Conservation (phyloP, 2,113 vertebrate species). For the Calcarius ornatus region DNA sequence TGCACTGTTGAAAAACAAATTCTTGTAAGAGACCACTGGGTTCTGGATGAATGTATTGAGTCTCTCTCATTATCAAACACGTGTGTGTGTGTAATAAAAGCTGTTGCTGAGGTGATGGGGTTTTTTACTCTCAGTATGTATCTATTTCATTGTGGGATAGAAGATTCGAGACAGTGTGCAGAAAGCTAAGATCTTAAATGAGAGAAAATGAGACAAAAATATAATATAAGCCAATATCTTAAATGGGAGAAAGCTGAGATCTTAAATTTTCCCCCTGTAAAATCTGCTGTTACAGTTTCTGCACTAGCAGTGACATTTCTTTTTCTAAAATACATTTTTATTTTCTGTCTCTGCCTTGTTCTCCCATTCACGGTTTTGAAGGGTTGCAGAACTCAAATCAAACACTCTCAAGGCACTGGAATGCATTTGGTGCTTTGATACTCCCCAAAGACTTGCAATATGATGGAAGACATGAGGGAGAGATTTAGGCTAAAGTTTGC, state of each 20-base stretch:
- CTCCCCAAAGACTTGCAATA: not conserved
- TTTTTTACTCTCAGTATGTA: not conserved
- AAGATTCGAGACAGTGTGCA: not conserved
- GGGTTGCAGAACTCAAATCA: not conserved
- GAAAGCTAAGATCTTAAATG: not conserved
- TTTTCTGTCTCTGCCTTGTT: not conserved
- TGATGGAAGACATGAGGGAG: constrained; percentile 2
- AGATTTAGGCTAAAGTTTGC: not conserved
- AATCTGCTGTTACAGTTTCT: not conserved
- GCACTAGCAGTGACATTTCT: not conserved
- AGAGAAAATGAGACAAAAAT: no score
- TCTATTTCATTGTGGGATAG: not conserved
- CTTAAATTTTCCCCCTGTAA: not conserved
- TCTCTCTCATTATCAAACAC: not conserved
- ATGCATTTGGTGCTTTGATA: not conserved
- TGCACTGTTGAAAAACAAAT: not conserved
- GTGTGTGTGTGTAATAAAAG: not conserved
- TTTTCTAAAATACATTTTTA: not conserved
- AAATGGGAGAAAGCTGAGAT: not conserved
- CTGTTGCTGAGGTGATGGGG: not conserved
- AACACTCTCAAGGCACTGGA: not conserved
- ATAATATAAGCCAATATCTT: no score
- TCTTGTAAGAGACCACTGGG: not conserved
- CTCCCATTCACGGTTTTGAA: not conserved
- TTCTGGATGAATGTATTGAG: not conserved